A percentile compares a stretch with the other conserved stretches of the same genome.
Evolutionary conservation across 2,888 invertebrate genomes (phyloP).

Genomic region (Nephrotoma guestfalica): DNA sequence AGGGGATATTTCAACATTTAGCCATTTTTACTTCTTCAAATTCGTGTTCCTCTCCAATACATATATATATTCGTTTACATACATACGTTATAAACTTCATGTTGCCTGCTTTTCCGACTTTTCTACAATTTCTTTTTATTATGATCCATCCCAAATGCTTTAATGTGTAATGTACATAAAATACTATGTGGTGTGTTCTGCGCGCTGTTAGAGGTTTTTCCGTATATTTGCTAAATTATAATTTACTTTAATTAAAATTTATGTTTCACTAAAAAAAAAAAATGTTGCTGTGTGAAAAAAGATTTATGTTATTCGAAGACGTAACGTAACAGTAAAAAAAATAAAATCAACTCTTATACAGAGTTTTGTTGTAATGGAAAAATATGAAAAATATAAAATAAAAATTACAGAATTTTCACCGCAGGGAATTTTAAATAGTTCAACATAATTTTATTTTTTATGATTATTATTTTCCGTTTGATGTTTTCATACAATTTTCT

Average conservation of each 20-base stretch:
- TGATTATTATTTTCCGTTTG: not conserved
- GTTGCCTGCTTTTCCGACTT: not conserved
- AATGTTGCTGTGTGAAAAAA: not conserved
- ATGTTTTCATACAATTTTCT: not conserved
- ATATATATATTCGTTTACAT: not conserved
- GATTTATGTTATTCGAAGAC: not conserved
- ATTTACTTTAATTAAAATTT: not conserved
- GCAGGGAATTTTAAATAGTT: not conserved
- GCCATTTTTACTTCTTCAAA: not conserved
- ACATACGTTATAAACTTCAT: not conserved
- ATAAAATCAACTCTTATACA: not conserved
- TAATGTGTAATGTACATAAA: not conserved
- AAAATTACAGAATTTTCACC: not conserved
- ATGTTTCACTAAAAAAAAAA: not conserved
- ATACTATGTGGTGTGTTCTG: not conserved
- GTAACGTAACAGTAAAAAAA: not conserved
- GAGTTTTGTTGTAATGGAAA: not conserved
- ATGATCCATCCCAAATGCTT: not conserved
- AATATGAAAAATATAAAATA: not conserved
- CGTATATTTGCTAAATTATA: not conserved
- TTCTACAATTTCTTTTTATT: not conserved
- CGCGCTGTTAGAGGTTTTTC: not conserved
- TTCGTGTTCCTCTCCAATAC: not conserved
- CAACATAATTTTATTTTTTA: not conserved
- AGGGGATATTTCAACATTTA: not conserved